Evolutionary conservation across 1,140 invertebrate genomes (phyloP), one percentile per base, ranked within the genome.

Genomic region (Pollicipes pollicipes): DNA sequence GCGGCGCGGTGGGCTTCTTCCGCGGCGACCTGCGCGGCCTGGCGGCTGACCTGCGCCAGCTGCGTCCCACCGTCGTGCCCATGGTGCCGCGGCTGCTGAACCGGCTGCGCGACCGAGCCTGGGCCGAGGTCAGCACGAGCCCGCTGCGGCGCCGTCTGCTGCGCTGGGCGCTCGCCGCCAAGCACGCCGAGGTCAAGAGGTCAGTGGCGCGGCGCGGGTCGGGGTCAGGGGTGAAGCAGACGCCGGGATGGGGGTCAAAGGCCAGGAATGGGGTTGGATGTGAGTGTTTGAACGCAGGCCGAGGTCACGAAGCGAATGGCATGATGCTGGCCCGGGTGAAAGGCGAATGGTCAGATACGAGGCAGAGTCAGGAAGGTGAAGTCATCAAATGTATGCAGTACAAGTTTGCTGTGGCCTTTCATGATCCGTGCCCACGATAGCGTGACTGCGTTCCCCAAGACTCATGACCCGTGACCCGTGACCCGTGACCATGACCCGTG

Each of bases 101-200:
- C 81, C 86, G 96, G 71, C 90, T 98, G 72, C 95, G 91, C 75
- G 97, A 97, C 82, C 91, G 88, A 69, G 93, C 97, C 71, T 90
- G 90, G 78, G 92, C 96, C 74, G 93, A 94, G 78, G 88, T 97
- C 3, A 87, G 88, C 32, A 87, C 89, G 16, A 81, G 83, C 24
- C 85, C 93, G 32, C 85, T 85, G 66, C 86, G 88, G 77, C 87
- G 88, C 16, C 82, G 95, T 69, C 97, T 97, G 45, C 70, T 75
- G 91, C 93, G 26, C 95, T 98, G 69, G 87, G 92, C 90, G 0
- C 78, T 93, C 37, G 86, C 87, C 66, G 86, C 90, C 30, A 95
- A 96, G 79, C 88, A 92, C 77, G 86, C 84, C 32, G 91, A 96
- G 81, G 80, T 96, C 3, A 88, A 89, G 77, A 86, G 85, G 86